Percentiles rank a stretch among this genome's conserved stretches.
These are phyloP conservation scores for Zaprionus vittiger DNA, from an alignment of 1,140 invertebrate species.

Conservation along the genomic window DNA sequence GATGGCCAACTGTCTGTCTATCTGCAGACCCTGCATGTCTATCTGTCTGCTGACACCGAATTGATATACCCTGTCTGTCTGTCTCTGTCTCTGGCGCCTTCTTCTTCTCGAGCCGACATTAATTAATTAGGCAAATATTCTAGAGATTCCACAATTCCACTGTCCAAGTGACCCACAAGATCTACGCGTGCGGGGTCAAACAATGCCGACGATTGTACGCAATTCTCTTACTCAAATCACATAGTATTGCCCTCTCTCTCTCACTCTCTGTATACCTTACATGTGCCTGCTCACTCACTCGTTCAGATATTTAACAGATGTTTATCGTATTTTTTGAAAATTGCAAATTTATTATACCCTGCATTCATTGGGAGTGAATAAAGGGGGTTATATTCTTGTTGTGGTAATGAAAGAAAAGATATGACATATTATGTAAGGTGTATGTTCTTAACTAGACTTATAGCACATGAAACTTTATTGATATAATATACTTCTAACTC, in stretches of 20 bases:
- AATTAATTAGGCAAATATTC: slow-evolving; percentile 40
- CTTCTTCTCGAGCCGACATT: slow-evolving; percentile 12
- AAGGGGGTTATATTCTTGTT: background rate
- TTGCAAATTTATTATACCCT: slow-evolving; percentile 18
- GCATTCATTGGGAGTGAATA: background rate
- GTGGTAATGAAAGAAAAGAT: background rate
- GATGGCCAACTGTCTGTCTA: background rate
- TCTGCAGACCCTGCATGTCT: background rate
- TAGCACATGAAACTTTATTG: background rate
- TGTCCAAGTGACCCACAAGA: slow-evolving; percentile 9
- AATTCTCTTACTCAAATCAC: slow-evolving; percentile 3
- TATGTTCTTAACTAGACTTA: background rate
- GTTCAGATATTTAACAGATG: slow-evolving; percentile 22
- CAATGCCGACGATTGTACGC: background rate
- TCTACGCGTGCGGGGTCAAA: background rate
- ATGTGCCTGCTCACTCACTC: background rate
- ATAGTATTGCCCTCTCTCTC: background rate
- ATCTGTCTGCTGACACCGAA: slow-evolving; percentile 1
- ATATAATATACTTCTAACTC: too few relatives aligned
- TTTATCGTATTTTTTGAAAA: slow-evolving; percentile 2
- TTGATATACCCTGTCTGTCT: slow-evolving; percentile 1
- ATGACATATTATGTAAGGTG: background rate
- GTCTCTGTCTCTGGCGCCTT: slow-evolving; percentile 1
- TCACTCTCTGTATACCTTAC: background rate
- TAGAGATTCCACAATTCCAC: slow-evolving; percentile 3